Evolutionary conservation across 2,797 vertebrate species (phyloP).

Genomic region (Acridotheres tristis): DNA sequence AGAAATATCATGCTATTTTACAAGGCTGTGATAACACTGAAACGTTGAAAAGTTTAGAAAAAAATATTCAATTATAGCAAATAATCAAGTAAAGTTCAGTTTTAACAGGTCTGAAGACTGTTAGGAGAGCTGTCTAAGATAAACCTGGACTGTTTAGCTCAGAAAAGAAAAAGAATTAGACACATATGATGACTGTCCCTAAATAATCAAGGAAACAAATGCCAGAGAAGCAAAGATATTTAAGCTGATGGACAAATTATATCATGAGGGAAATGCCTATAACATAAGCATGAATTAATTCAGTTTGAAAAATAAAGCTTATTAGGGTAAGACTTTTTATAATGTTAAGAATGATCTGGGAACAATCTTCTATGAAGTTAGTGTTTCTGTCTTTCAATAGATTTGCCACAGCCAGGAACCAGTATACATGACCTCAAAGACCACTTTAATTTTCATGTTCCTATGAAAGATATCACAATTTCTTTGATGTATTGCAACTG

Average conservation of each 20-base stretch:
- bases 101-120: not conserved
- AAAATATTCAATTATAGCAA: not conserved
- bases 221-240: not conserved
- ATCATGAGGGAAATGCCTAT: not conserved
- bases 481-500: not conserved
- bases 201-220: not conserved
- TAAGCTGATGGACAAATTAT: not conserved
- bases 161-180: not conserved
- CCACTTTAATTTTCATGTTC: not conserved
- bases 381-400: not conserved
- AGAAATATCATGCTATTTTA: not conserved
- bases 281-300: not conserved
- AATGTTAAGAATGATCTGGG: not conserved
- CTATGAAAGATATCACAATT: not conserved
- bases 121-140: not conserved
- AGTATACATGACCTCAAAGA: not conserved
- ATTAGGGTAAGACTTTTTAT: not conserved
- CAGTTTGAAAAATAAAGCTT: not conserved
- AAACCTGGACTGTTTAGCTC: not conserved
- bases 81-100: not conserved
- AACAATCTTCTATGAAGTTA: not conserved
- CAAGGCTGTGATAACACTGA: not conserved
- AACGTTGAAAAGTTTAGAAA: not conserved
- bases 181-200: not conserved
- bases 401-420: not conserved